Base-by-base conservation (phyloP, 2,888 invertebrate genomes). In the Tricholauxania praeusta region DNA sequence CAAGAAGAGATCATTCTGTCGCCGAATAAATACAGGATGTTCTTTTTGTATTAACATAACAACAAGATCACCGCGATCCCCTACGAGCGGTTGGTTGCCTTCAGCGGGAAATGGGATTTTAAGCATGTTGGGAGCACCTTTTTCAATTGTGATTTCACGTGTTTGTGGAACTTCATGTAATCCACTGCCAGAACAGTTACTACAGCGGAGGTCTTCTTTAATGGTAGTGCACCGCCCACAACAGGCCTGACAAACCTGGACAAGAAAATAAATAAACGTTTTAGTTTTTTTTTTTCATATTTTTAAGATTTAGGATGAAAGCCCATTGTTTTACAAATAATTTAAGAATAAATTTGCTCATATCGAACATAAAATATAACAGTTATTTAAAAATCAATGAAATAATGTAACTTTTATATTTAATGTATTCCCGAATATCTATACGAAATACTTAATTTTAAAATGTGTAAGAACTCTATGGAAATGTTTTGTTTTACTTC, bases 21-120 rank as follows among this genome's bases (percentile, higher is more conserved):
- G 91, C 76, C 98, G 90, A 82, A 93, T 91, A 88, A 96, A 98
- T 57, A 89, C 83, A 7, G 93, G 91, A 88, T 98, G 96, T 12
- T 92, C 90, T 83, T 93, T 93, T 85, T 93, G 93, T 83, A 95
- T 92, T 73, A 98, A 88, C 57, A 97, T 91, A 82, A 97, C 95
- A 70, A 97, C 91, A 49, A 98, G 93, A 89, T 98, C 96, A 12
- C 97, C 97, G 17, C 95, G 92, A 81, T 94, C 94, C 51, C 94
- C 90, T 76, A 93, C 94, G 70, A 96, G 95, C 89, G 94, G 90
- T 82, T 97, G 97, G 86, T 98, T 96, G 49, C 97, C 97, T 88
- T 97, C 96, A 52, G 95, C 94, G 78, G 93, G 89, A 85, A 97
- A 96, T 80, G 91, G 91, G 76, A 98, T 93, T 86, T 94, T 96